These are phyloP conservation scores for Poeciliopsis prolifica DNA, from an alignment of 2,113 vertebrate genomes.

Conservation along the genomic window DNA sequence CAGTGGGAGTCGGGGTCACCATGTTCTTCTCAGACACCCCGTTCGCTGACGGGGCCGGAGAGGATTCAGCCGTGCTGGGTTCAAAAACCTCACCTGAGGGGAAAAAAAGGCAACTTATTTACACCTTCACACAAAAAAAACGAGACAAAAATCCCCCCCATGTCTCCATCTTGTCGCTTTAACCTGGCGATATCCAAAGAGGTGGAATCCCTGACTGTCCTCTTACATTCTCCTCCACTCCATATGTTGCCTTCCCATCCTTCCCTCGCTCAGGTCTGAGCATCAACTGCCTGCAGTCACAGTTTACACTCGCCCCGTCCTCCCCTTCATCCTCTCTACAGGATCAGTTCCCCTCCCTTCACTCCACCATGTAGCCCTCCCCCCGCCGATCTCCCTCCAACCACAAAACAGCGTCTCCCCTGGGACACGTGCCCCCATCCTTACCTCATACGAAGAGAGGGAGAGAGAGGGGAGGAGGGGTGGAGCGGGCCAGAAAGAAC, in stretches of 20 bases:
- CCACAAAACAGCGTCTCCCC: constrained; percentile 65
- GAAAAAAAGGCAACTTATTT: constrained; percentile 25
- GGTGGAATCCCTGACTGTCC: constrained; percentile 39
- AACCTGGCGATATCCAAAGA: constrained; percentile 28
- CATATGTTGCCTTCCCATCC: constrained; percentile 43
- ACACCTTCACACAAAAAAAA: constrained; percentile 23
- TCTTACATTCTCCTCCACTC: constrained; percentile 56
- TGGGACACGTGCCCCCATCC: constrained; percentile 62
- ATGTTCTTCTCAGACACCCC: constrained; percentile 73
- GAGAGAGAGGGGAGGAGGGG: not conserved
- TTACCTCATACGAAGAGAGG: constrained; percentile 42
- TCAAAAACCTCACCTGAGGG: constrained; percentile 86
- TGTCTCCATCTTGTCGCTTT: constrained; percentile 31
- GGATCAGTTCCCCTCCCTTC: constrained; percentile 42
- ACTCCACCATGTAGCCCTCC: constrained; percentile 46
- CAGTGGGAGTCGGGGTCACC: constrained; percentile 88
- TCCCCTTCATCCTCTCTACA: constrained; percentile 46
- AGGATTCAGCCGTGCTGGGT: constrained; percentile 60
- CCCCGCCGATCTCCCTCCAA: constrained; percentile 42
- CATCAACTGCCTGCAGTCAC: constrained; percentile 67
- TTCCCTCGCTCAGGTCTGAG: constrained; percentile 61
- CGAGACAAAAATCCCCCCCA: constrained; percentile 19
- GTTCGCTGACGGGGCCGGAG: constrained; percentile 71
- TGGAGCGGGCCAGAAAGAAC: constrained; percentile 18
- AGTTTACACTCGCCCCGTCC: constrained; percentile 61